Evolutionary conservation across 23 tunicate genomes (phyloP), one percentile per base, ranked within the genome.

Genomic region (Styela plicata): DNA sequence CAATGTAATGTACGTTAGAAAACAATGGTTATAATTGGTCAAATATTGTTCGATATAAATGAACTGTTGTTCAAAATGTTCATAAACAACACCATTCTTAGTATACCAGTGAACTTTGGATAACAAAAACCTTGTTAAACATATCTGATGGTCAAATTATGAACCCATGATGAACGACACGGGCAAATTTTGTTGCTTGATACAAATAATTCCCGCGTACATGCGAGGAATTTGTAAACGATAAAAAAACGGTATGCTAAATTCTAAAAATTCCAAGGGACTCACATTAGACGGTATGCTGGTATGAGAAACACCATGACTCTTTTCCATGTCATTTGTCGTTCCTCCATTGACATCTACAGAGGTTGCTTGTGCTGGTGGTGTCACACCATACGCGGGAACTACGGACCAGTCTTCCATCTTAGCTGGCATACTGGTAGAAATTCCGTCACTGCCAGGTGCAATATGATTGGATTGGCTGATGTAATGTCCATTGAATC

Each of bases 341-440:
- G 81, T 36, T 7, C 63, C 37, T 53, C 89, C 91, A 34, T 87
- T 85, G 21, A 91, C 35, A 27, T 79, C 71, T 0, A 91, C 97
- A 5, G 97, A 78, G 3, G 97, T 91, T 32, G 74, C 97, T 83
- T 91, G 97, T 1, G 91, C 90, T 13, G 97, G 97, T 19, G 91
- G 97, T 17, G 97, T 84, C 28, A 91, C 89, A 1, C 97, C 97
- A 63, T 91, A 91, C 21, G 97, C 83, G 7, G 97, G 90, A 61
- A 80, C 78, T 24, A 68, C 74, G 62, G 66, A 79, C 97, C 97
- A 91, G 66, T 91, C 97, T 70, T 91, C 97, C 10, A 91, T 79
- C 71, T 91, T 91, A 19, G 97, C 86, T 13, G 89, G 65, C 90
- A 91, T 86, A 2, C 73, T 3, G 0, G 87, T 23, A 31, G 81